phyloP scores from a whole-genome alignment of 2,797 vertebrate genomes.

The Babyrousa celebensis region DNA sequence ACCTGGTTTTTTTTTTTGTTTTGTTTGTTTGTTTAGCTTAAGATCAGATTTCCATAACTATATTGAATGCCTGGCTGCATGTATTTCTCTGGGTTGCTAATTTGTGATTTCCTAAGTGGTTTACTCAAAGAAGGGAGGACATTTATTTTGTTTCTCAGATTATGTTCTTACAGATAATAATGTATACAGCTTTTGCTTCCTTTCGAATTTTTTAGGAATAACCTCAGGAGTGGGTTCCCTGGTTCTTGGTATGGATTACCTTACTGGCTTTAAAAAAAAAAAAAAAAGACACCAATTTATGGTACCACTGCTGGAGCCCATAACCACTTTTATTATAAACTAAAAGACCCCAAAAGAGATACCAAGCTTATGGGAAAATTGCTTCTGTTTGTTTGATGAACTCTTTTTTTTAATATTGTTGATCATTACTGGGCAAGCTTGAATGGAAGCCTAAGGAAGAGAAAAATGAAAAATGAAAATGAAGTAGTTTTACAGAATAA shows the following conservation, averaged over 20 bases:
- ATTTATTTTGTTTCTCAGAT: constrained; percentile 31
- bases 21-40: neutral
- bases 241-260: neutral
- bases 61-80: constrained; percentile 19
- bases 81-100: neutral
- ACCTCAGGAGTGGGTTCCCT: neutral
- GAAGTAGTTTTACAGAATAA: neutral
- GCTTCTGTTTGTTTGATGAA: neutral
- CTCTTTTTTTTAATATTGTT: neutral
- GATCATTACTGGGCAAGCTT: neutral
- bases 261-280: neutral
- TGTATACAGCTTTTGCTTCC: neutral
- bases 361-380: neutral
- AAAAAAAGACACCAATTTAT: neutral
- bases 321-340: constrained; percentile 31
- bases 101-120: constrained; percentile 39
- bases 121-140: neutral
- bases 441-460: neutral
- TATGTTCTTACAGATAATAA: constrained; percentile 43
- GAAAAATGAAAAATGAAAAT: neutral
- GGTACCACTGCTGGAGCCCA: neutral
- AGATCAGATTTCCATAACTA: neutral
- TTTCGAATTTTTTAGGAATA: constrained; percentile 21
- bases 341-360: neutral
- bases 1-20: neutral